These are phyloP conservation scores for Parauchenoglanis ngamensis DNA, from an alignment of 2,797 vertebrate species.

Conservation along the genomic window DNA sequence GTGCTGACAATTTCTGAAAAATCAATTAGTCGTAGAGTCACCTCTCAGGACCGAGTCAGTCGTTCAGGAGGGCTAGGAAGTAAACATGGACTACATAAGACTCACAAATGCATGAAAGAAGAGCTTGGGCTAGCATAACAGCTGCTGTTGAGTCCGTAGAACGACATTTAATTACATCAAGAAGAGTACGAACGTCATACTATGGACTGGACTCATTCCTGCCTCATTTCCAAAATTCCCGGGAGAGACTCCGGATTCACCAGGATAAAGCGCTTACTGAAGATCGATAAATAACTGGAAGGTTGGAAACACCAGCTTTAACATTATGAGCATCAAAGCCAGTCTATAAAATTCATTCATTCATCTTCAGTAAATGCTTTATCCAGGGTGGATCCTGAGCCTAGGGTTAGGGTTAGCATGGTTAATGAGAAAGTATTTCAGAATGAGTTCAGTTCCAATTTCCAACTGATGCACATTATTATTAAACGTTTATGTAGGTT, in stretches of 20 bases:
- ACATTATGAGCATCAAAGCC: neutral
- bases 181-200: neutral
- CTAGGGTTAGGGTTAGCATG: neutral
- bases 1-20: neutral
- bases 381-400: neutral
- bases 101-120: neutral
- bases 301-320: neutral
- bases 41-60: conserved; percentile 21
- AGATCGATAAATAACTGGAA: neutral
- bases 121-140: neutral
- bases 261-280: neutral
- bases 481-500: neutral
- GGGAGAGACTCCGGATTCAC: neutral
- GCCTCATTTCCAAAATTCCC: neutral
- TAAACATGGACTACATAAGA: neutral
- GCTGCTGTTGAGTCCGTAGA: neutral
- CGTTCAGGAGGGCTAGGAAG: neutral
- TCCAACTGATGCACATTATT: neutral
- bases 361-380: neutral
- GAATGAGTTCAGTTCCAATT: neutral
- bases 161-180: neutral
- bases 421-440: neutral
- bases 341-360: neutral
- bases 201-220: neutral
- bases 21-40: neutral